phyloP scores from a whole-genome alignment of 2,797 vertebrate species.

The Odontamblyopus lacepedii region DNA sequence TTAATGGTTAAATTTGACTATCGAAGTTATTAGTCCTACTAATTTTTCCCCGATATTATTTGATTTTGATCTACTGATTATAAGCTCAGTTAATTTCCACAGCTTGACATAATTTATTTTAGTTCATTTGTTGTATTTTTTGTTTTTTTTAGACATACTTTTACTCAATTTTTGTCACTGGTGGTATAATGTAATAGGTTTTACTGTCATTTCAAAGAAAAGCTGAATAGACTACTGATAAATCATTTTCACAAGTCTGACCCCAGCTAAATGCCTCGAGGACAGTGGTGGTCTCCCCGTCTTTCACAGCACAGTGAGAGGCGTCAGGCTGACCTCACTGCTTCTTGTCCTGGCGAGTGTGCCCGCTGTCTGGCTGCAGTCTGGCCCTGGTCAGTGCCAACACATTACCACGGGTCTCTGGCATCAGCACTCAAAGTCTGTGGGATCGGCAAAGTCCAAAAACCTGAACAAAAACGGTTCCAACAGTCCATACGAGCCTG shows the following conservation, averaged over 20 bases:
- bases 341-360: conserved; percentile 72
- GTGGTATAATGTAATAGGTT: neutral
- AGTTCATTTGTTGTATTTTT: neutral
- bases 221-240: neutral
- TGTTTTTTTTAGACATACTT: neutral
- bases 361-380: conserved; percentile 55
- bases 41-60: neutral
- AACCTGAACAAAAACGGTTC: conserved; percentile 56
- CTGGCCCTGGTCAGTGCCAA: conserved; percentile 47
- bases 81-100: neutral
- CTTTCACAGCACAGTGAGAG: conserved; percentile 73
- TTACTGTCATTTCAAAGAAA: neutral
- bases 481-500: conserved; percentile 36
- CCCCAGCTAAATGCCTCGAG: neutral
- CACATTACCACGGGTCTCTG: conserved; percentile 58
- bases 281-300: conserved; percentile 32
- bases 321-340: conserved; percentile 79
- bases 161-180: neutral
- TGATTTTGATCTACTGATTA: neutral
- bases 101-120: neutral
- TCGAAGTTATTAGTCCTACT: too few relatives aligned
- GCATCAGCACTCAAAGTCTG: conserved; percentile 47
- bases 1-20: too few relatives aligned
- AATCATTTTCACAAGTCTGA: neutral
- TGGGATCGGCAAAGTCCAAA: conserved; percentile 52